Evolutionary conservation across 2,113 vertebrate species (phyloP).

Genomic region (Stictonetta naevosa): DNA sequence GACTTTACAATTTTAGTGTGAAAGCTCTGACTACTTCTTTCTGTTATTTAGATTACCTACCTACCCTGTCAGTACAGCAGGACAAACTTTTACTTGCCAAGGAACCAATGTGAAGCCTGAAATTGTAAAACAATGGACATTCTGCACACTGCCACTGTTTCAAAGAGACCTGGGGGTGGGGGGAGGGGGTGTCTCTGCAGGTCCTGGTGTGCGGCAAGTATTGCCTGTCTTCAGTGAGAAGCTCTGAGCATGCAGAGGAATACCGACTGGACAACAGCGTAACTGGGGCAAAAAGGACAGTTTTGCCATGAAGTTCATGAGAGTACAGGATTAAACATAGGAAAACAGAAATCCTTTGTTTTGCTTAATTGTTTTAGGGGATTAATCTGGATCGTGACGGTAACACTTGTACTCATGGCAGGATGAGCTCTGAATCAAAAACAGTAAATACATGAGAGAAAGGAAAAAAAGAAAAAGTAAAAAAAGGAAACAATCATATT

Average conservation of each 20-base stretch:
- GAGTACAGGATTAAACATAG: background rate
- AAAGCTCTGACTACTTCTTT: background rate
- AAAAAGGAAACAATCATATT: too few species aligned
- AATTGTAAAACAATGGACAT: constrained; percentile 22
- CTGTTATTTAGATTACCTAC: background rate
- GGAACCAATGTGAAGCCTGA: background rate
- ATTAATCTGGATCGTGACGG: background rate
- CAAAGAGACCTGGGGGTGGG: background rate
- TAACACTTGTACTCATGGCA: background rate
- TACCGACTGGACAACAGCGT: background rate
- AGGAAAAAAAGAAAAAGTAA: background rate
- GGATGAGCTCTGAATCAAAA: background rate
- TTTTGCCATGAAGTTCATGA: background rate
- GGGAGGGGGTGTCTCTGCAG: background rate
- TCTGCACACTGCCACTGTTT: background rate
- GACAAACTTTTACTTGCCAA: background rate
- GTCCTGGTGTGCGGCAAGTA: background rate
- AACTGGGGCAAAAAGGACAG: background rate
- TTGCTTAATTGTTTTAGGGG: background rate
- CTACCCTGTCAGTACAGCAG: background rate
- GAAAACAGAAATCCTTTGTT: background rate
- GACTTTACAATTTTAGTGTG: background rate
- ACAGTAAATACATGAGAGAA: background rate
- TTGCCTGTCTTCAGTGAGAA: background rate
- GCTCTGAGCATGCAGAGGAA: background rate